Conservation (phyloP, 1,140 invertebrate genomes). For the Musca vetustissima region DNA sequence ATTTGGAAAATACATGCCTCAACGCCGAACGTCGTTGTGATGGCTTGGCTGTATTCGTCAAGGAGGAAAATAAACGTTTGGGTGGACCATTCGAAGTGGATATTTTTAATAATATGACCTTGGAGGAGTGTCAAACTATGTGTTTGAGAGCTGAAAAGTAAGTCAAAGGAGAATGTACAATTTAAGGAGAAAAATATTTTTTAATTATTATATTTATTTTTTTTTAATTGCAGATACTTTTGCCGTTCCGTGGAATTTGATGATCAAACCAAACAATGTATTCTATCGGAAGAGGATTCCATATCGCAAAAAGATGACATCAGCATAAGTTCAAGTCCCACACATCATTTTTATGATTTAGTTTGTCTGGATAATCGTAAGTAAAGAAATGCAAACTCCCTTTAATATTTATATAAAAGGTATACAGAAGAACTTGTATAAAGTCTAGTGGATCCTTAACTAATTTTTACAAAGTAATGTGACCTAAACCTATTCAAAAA, state of each 20-base stretch:
- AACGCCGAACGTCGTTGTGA: constrained; percentile 84
- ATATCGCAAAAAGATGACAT: constrained; percentile 83
- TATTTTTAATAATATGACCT: constrained; percentile 78
- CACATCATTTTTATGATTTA: constrained; percentile 81
- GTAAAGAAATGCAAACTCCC: constrained; percentile 55
- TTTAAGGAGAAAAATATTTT: constrained; percentile 17
- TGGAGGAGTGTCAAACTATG: constrained; percentile 81
- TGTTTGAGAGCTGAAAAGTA: constrained; percentile 78
- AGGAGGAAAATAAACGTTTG: constrained; percentile 84
- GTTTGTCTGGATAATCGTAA: constrained; percentile 85
- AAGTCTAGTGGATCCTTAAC: no score
- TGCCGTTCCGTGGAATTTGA: constrained; percentile 90
- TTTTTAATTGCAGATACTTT: constrained; percentile 66
- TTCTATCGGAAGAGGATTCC: constrained; percentile 86
- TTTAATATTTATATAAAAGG: no score
- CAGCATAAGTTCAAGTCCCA: constrained; percentile 75
- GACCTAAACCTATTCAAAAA: no score
- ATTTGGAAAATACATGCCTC: constrained; percentile 87
- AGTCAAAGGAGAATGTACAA: no score
- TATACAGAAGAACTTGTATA: no score
- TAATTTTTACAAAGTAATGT: no score
- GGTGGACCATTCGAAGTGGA: constrained; percentile 85
- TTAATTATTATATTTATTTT: not conserved
- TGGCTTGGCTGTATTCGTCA: constrained; percentile 81
- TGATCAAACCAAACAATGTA: constrained; percentile 79